A percentile compares a stretch with the other conserved stretches of the same genome.
Evolutionary conservation across 2,797 vertebrate genomes (phyloP).

Genomic region (Serranus cabrilla): DNA sequence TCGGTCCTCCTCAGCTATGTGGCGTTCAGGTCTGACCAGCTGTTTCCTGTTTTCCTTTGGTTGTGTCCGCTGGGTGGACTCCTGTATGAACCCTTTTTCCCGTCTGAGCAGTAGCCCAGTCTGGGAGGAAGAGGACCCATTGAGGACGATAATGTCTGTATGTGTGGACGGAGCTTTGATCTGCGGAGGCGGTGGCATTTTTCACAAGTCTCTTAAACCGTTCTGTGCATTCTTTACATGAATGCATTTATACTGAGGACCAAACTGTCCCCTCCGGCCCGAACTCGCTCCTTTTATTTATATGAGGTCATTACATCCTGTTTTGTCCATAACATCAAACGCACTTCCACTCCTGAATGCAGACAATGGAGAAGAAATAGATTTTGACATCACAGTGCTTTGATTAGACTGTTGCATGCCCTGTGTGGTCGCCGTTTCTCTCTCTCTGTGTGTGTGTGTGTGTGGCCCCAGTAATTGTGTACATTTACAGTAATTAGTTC

Average conservation of each 20-base stretch:
- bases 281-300: slow-evolving; percentile 45
- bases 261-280: slow-evolving; percentile 15
- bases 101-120: slow-evolving; percentile 76
- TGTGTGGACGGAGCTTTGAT: slow-evolving; percentile 65
- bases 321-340: slow-evolving; percentile 81
- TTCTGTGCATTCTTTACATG: slow-evolving; percentile 25
- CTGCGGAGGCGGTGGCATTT: slow-evolving; percentile 31
- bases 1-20: slow-evolving; percentile 25
- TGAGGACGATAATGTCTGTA: slow-evolving; percentile 37
- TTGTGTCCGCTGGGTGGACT: slow-evolving; percentile 73
- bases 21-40: slow-evolving; percentile 73
- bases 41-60: slow-evolving; percentile 86
- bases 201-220: slow-evolving; percentile 11
- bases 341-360: slow-evolving; percentile 57
- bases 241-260: slow-evolving; percentile 1
- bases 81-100: slow-evolving; percentile 69
- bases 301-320: slow-evolving; percentile 74
- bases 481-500: slow-evolving; percentile 54
- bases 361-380: slow-evolving; percentile 81
- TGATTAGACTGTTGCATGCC: slow-evolving; percentile 55
- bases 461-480: slow-evolving; percentile 45
- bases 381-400: slow-evolving; percentile 73
- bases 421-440: slow-evolving; percentile 35
- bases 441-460: too few relatives aligned
- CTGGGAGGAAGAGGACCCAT: slow-evolving; percentile 76